A percentile compares a stretch with the other conserved stretches of the same genome.
Conservation (phyloP, 2,888 invertebrate species). For the Eupithecia dodoneata region DNA sequence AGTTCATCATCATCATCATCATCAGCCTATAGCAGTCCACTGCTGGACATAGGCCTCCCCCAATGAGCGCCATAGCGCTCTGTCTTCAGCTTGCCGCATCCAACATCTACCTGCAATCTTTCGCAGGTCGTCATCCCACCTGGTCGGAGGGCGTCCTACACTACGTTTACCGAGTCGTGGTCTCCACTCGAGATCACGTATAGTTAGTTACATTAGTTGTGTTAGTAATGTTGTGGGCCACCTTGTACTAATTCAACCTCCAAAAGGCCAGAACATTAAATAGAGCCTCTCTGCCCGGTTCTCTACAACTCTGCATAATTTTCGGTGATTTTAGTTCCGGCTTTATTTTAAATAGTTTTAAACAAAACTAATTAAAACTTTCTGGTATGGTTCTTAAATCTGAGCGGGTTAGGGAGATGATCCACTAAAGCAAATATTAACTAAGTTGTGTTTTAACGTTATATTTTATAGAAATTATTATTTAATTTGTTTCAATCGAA, state of each 20-base stretch:
- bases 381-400: constrained; percentile 32
- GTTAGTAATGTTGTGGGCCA: neutral
- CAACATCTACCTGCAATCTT: too few species aligned
- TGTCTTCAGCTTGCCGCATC: too few species aligned
- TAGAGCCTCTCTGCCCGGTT: neutral
- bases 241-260: neutral
- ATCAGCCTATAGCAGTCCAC: too few species aligned
- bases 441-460: neutral
- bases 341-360: constrained; percentile 34
- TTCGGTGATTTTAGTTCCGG: constrained; percentile 25
- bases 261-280: neutral
- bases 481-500: neutral
- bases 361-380: constrained; percentile 42
- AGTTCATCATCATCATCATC: too few species aligned
- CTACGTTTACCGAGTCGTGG: too few species aligned
- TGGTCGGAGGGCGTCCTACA: too few species aligned
- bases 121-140: too few species aligned
- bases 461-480: neutral
- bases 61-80: too few species aligned
- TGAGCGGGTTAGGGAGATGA: constrained; percentile 14
- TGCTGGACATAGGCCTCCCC: too few species aligned
- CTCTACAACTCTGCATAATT: constrained; percentile 14
- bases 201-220: too few species aligned
- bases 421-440: constrained; percentile 11
- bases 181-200: too few species aligned